phyloP scores from a whole-genome alignment of 2,113 vertebrate species.

The Lophura nycthemera region DNA sequence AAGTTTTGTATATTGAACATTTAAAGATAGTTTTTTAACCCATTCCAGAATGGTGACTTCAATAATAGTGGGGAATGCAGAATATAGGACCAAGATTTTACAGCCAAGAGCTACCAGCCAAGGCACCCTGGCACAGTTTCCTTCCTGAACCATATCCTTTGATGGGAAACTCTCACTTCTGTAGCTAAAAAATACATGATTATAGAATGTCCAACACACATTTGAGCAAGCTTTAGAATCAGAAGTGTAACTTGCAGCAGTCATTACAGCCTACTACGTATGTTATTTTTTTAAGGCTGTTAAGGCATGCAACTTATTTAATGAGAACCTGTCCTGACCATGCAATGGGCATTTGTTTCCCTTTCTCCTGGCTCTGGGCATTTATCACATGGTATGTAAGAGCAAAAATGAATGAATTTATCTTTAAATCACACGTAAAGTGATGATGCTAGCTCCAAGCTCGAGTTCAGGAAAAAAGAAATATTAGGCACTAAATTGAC shows the following conservation, averaged over 20 bases:
- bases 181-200: background rate
- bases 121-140: background rate
- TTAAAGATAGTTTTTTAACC: background rate
- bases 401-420: background rate
- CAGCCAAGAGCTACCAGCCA: background rate
- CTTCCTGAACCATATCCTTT: background rate
- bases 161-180: background rate
- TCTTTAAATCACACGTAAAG: background rate
- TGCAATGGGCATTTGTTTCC: background rate
- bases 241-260: background rate
- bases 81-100: background rate
- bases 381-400: background rate
- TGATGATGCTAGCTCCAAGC: background rate
- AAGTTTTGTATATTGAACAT: background rate
- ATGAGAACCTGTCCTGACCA: background rate
- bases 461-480: background rate
- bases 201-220: background rate
- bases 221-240: background rate
- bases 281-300: background rate
- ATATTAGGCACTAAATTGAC: background rate
- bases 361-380: background rate
- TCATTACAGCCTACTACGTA: background rate
- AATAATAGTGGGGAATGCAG: background rate
- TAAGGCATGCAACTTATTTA: background rate
- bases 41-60: background rate